Conservation (phyloP, 2,797 vertebrate species). For the Platalea minor region DNA sequence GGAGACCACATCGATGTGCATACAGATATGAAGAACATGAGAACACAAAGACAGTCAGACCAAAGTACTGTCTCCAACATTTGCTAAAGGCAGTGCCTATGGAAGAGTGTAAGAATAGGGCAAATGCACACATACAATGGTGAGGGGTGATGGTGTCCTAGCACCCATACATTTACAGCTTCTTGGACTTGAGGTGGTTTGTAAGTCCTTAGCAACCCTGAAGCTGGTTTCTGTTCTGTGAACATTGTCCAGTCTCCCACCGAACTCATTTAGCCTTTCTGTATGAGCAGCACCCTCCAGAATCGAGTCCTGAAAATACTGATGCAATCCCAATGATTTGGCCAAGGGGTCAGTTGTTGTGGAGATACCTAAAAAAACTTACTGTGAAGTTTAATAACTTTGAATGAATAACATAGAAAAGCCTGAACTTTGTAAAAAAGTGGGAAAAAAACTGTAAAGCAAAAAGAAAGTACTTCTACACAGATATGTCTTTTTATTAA, state of each 20-base stretch:
- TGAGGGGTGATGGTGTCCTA: not conserved
- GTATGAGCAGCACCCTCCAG: not conserved
- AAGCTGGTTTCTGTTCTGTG: not conserved
- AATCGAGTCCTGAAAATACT: not conserved
- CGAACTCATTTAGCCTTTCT: not conserved
- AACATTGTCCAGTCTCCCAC: not conserved
- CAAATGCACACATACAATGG: not conserved
- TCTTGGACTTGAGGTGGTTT: not conserved
- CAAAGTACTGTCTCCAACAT: not conserved
- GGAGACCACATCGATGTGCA: not conserved
- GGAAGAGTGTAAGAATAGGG: not conserved
- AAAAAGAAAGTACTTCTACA: not conserved
- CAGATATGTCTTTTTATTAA: not conserved
- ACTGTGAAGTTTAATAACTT: not conserved
- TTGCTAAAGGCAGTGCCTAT: not conserved
- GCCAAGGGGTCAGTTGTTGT: not conserved
- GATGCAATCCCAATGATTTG: not conserved
- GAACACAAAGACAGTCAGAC: not conserved
- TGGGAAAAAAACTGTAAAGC: not conserved
- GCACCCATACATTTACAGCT: not conserved
- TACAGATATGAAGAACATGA: not conserved
- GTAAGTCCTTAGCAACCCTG: not conserved
- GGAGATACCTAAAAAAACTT: not conserved
- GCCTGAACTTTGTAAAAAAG: not conserved
- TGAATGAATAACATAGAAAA: not conserved